Base-by-base conservation (phyloP, 2,113 vertebrate genomes). In the Noctilio leporinus region DNA sequence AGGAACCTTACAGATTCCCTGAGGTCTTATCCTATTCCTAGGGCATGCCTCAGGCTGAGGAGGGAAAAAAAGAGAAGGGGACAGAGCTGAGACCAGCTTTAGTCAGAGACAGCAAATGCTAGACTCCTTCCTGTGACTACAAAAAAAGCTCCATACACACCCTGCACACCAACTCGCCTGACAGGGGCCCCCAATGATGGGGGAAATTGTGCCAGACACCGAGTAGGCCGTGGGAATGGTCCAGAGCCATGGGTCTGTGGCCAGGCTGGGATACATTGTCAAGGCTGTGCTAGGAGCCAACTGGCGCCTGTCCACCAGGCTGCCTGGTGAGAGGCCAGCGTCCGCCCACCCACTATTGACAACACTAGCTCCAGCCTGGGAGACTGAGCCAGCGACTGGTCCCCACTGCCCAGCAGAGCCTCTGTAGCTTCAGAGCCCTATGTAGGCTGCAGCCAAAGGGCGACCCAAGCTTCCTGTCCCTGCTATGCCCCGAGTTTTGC, bases 161-260 rank as follows among this genome's bases (percentile, higher is more conserved):
- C 64, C 57, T 43, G 35, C 26, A 82, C 38, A 76, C 7, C 77
- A 77, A 81, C 33, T 43, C n/a, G 95, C 77, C 62, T 73, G 64
- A 88, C n/a, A 57, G 75, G 14, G 19, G 81, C 47, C 83, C 83
- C 91, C 78, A 72, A 0, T 6, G 64, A 77, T 20, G 84, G 88
- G 47, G 59, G 70, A 49, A 82, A 64, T 35, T 53, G 51, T 67
- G 64, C 78, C 94, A 95, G 94, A 86, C 43, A 62, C n/a, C 8
- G 7, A 86, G 62, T 35, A 81, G 91, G 83, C 89, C 51, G 26
- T 96, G 95, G 96, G 95, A 97, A 97, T 69, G 76, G 45, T 70
- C 75, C 17, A 17, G 62, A 51, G 86, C 53, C 80, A 38, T 10
- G 69, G 62, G 35, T 92, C n/a, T 19, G 33, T 2, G 69, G 86